Percentiles rank a stretch among this genome's conserved stretches.
Conservation (phyloP, 2,113 vertebrate species). For the Telmatochromis sp. region DNA sequence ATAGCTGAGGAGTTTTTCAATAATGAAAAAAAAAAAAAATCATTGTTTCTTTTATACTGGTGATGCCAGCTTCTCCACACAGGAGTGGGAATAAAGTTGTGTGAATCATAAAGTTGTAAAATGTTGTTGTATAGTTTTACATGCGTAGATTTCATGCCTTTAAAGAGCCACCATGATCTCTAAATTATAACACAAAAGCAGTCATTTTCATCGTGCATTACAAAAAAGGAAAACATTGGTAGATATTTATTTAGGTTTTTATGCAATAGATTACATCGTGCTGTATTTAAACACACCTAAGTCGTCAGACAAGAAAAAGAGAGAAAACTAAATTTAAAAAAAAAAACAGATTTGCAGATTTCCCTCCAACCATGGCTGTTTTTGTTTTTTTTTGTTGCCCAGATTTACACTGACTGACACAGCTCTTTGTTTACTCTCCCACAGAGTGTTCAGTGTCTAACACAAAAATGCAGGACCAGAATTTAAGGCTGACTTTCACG, state of each 20-base stretch:
- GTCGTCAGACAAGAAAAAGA: not conserved
- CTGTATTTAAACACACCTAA: not conserved
- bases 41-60: not conserved
- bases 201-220: not conserved
- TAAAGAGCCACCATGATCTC: not conserved
- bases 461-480: conserved; percentile 29
- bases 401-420: not conserved
- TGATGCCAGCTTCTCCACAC: not conserved
- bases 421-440: conserved; percentile 3
- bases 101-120: not conserved
- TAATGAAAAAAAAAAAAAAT: not conserved
- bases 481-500: not conserved
- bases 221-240: not conserved
- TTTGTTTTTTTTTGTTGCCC: not conserved
- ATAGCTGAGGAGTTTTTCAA: not conserved
- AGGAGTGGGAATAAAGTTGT: not conserved
- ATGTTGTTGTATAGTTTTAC: not conserved
- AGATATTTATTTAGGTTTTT: not conserved
- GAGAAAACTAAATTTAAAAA: accelerated
- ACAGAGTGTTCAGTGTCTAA: not conserved
- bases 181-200: not conserved
- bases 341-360: not conserved
- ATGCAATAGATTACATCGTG: not conserved
- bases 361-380: not conserved
- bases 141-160: not conserved